A percentile compares a stretch with the other conserved stretches of the same genome.
Conservation (phyloP, 2,113 vertebrate genomes). For the Panurus biarmicus region DNA sequence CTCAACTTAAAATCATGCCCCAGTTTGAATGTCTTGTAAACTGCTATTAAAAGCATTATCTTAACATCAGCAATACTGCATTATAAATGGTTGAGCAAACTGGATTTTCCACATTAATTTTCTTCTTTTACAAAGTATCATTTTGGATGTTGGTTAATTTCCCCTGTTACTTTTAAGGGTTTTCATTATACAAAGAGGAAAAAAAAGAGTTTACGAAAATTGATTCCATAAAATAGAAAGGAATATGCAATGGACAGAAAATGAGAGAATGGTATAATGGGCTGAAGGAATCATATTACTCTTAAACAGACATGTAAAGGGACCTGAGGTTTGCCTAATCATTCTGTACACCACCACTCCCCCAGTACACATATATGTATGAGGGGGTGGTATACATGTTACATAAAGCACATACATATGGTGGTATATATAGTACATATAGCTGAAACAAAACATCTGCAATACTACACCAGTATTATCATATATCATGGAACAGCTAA, state of each 20-base stretch:
- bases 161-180: neutral
- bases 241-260: neutral
- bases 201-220: neutral
- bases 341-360: neutral
- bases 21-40: neutral
- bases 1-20: neutral
- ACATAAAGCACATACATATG: neutral
- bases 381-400: neutral
- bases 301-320: neutral
- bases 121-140: neutral
- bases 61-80: neutral
- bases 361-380: neutral
- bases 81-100: neutral
- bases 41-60: neutral
- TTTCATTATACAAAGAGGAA: neutral
- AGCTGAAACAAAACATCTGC: neutral
- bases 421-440: neutral
- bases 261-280: neutral
- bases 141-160: neutral
- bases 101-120: neutral
- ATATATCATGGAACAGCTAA: neutral
- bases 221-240: neutral
- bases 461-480: fast-evolving
- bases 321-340: neutral
- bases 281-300: neutral